phyloP scores from a whole-genome alignment of 2,888 invertebrate genomes.

The Automeris io region DNA sequence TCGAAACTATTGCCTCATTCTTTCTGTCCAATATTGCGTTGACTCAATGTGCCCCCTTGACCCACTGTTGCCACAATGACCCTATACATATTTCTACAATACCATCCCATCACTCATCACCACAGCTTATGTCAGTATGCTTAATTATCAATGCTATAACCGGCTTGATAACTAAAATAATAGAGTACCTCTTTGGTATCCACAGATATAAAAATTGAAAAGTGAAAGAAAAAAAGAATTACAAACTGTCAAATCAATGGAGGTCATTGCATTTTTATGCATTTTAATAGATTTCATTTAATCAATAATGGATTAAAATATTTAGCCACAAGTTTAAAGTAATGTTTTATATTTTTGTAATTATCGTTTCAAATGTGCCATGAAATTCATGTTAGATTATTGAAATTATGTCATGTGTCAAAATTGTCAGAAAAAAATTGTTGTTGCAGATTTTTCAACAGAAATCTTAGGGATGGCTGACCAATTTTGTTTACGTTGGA shows the following conservation, averaged over 20 bases:
- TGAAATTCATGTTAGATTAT: slow-evolving; percentile 17
- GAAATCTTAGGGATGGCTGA: slow-evolving; percentile 72
- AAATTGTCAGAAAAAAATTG: slow-evolving; percentile 32
- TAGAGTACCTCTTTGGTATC: too few species aligned
- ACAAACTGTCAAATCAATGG: slow-evolving; percentile 59
- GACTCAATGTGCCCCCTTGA: too few species aligned
- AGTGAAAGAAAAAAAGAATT: too few species aligned
- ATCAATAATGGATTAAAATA: slow-evolving; percentile 20
- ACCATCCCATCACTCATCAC: too few species aligned
- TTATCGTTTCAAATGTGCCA: slow-evolving; percentile 34
- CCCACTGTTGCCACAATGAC: too few species aligned
- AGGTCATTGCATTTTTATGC: slow-evolving; percentile 75
- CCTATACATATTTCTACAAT: too few species aligned
- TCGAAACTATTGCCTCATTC: too few species aligned
- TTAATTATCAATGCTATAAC: too few species aligned
- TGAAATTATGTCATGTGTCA: slow-evolving; percentile 32
- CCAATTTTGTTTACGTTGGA: slow-evolving; percentile 86
- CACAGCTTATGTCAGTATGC: too few species aligned
- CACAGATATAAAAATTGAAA: too few species aligned
- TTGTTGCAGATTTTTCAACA: slow-evolving; percentile 43
- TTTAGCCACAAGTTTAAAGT: slow-evolving; percentile 25
- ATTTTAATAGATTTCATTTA: slow-evolving; percentile 41
- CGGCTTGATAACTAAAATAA: too few species aligned
- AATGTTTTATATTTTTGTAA: slow-evolving; percentile 33
- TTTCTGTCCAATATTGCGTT: too few species aligned